Percentiles rank a stretch among this genome's conserved stretches.
These are phyloP conservation scores for Pseudomyrmex gracilis DNA, from an alignment of 1,140 invertebrate species.

Conservation along the genomic window DNA sequence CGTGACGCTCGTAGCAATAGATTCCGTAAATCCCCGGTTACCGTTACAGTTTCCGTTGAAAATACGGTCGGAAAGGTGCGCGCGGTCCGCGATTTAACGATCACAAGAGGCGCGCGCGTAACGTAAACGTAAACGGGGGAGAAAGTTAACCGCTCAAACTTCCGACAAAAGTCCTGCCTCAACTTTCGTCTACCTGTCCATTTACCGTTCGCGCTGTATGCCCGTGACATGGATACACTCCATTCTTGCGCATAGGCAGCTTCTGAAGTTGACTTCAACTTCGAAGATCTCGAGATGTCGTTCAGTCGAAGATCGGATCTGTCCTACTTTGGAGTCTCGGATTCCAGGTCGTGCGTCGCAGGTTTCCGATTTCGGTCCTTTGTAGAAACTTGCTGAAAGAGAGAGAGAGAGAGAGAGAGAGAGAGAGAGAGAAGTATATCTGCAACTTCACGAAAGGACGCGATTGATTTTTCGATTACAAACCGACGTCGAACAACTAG, in stretches of 20 bases:
- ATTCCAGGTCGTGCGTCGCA: neutral
- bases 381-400: neutral
- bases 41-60: conserved; percentile 46
- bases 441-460: no score
- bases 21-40: conserved; percentile 53
- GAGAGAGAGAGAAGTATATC: no score
- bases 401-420: neutral
- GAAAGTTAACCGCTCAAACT: conserved; percentile 52
- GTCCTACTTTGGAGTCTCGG: neutral
- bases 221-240: conserved; percentile 42
- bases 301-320: conserved; percentile 22
- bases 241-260: conserved; percentile 17
- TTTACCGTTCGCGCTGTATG: conserved; percentile 16
- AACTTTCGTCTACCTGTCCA: conserved; percentile 36
- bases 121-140: conserved; percentile 6
- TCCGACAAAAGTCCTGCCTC: conserved; percentile 29
- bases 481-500: no score
- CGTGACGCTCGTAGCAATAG: conserved; percentile 46
- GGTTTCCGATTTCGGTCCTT: neutral
- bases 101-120: conserved; percentile 20
- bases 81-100: conserved; percentile 45
- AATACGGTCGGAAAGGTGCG: conserved; percentile 3
- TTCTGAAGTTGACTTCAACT: conserved; percentile 17
- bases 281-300: conserved; percentile 6
- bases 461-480: no score